These are phyloP conservation scores for Crotalus adamanteus DNA, from an alignment of 2,797 vertebrate genomes.

Conservation along the genomic window DNA sequence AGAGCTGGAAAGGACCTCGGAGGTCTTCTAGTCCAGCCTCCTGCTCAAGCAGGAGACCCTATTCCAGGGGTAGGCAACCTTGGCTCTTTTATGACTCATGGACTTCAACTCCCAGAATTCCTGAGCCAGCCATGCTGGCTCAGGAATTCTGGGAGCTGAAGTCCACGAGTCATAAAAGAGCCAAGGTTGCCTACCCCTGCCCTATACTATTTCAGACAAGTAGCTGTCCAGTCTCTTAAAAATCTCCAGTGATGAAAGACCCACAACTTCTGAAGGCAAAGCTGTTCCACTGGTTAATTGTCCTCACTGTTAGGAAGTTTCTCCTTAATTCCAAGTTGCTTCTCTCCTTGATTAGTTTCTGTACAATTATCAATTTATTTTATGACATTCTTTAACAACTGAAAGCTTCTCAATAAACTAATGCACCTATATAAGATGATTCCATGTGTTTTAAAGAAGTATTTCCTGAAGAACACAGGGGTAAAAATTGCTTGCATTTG, in stretches of 20 bases:
- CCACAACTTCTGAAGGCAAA: background rate
- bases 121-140: too few species aligned
- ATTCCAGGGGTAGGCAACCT: background rate
- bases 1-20: background rate
- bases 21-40: too few species aligned
- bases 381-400: too few species aligned
- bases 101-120: too few species aligned
- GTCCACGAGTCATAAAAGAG: too few species aligned
- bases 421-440: constrained; percentile 34
- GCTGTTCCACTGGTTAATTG: background rate
- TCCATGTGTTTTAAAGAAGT: background rate
- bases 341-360: background rate
- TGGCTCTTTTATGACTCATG: too few species aligned
- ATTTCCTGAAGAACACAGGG: background rate
- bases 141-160: too few species aligned
- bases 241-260: background rate
- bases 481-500: background rate
- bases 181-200: too few species aligned
- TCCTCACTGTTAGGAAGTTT: background rate
- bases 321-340: background rate
- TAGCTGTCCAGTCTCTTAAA: background rate
- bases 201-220: background rate
- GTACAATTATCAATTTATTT: too few species aligned
- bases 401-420: constrained; percentile 22
- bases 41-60: too few species aligned